Conservation (phyloP, 2,888 invertebrate genomes). For the Agrenia bidenticulata region DNA sequence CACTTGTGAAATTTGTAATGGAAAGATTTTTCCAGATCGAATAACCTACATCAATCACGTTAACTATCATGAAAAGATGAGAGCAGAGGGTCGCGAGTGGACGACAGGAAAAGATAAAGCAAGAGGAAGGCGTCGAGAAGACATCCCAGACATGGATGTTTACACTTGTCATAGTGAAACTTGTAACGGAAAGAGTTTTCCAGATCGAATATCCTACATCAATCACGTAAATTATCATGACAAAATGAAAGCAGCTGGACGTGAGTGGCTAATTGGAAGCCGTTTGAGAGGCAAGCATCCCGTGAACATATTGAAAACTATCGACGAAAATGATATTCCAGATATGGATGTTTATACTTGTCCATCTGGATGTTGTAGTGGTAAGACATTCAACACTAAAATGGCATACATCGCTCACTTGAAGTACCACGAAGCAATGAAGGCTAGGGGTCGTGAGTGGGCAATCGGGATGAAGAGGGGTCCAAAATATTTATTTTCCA, state of each 20-base stretch:
- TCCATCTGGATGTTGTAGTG: background rate
- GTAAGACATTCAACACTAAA: background rate
- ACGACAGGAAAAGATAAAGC: background rate
- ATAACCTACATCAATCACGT: background rate
- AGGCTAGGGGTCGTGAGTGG: background rate
- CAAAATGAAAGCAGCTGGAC: background rate
- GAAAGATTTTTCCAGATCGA: background rate
- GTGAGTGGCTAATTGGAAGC: background rate
- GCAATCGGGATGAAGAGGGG: conserved; percentile 1
- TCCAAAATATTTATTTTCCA: background rate
- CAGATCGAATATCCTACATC: background rate
- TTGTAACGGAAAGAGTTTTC: background rate
- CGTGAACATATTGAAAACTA: no score
- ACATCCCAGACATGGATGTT: background rate
- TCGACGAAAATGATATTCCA: no score
- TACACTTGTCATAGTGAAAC: background rate
- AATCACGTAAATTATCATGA: conserved; percentile 11
- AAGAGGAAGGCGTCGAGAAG: background rate
- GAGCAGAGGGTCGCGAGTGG: no score
- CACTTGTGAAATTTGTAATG: background rate
- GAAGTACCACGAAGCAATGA: background rate
- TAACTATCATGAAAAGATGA: conserved; percentile 3
- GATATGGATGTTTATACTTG: conserved; percentile 3
- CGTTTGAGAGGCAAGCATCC: background rate
- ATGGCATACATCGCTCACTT: conserved; percentile 1